A percentile compares a stretch with the other conserved stretches of the same genome.
These are phyloP conservation scores for Mus pahari DNA, from an alignment of 2,113 vertebrate species.

Conservation along the genomic window DNA sequence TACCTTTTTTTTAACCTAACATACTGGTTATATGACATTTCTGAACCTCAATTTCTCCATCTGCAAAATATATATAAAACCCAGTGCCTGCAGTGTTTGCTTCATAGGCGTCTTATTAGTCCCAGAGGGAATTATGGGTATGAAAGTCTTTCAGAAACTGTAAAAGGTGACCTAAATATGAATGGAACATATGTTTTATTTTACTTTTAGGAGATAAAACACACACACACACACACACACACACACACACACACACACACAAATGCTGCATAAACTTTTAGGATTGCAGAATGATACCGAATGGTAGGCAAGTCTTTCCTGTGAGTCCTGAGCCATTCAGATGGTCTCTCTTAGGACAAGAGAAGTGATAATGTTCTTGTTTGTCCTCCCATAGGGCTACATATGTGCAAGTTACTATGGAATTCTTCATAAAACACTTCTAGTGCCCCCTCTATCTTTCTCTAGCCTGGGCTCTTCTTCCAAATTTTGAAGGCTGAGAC, in stretches of 20 bases:
- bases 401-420: background rate
- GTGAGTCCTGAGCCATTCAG: background rate
- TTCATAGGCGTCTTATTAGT: background rate
- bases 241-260: too few species aligned
- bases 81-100: background rate
- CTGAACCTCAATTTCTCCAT: background rate
- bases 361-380: background rate
- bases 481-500: background rate
- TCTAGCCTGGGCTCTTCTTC: background rate
- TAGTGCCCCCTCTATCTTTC: background rate
- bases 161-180: background rate
- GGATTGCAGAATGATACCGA: background rate
- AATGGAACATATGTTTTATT: slow-evolving; percentile 2
- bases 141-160: background rate
- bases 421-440: slow-evolving; percentile 8
- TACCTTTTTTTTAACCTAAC: background rate
- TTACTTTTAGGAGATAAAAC: background rate
- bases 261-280: background rate
- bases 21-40: background rate
- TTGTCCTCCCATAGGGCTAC: background rate
- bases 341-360: background rate
- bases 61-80: background rate
- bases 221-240: too few species aligned
- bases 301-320: background rate
- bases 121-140: background rate